Percentiles rank a stretch among this genome's conserved stretches.
Evolutionary conservation across 2,797 vertebrate genomes (phyloP).

Genomic region (Pseudochromis fuscus): DNA sequence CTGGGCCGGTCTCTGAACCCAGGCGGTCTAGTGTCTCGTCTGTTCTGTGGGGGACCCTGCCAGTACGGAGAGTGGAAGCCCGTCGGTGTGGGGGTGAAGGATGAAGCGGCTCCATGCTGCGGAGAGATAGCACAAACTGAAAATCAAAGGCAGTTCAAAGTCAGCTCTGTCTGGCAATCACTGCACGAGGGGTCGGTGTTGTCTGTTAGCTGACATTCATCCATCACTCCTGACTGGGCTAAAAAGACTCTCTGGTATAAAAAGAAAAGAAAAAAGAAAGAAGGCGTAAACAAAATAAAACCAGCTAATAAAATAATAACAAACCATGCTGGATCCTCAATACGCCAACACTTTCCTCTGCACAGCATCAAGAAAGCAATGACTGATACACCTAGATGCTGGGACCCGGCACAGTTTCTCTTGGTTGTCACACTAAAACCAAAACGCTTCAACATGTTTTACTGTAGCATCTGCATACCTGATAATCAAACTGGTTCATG

Average conservation of each 20-base stretch:
- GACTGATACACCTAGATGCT: slow-evolving; percentile 72
- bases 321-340: slow-evolving; percentile 77
- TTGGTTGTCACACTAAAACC: slow-evolving; percentile 78
- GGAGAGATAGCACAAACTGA: slow-evolving; percentile 77
- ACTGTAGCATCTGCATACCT: slow-evolving; percentile 90
- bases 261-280: neutral
- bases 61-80: slow-evolving; percentile 96
- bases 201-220: slow-evolving; percentile 25
- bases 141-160: slow-evolving; percentile 44
- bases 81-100: slow-evolving; percentile 91
- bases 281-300: no score
- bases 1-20: slow-evolving; percentile 94
- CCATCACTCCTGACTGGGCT: slow-evolving; percentile 14
- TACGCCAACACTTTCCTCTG: slow-evolving; percentile 71
- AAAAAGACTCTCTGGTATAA: slow-evolving; percentile 17
- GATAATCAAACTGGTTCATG: slow-evolving; percentile 99
- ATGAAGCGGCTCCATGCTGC: slow-evolving; percentile 95
- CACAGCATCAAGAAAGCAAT: slow-evolving; percentile 71
- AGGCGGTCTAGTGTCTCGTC: slow-evolving; percentile 92
- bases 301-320: slow-evolving; percentile 45
- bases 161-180: slow-evolving; percentile 20
- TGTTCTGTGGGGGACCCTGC: slow-evolving; percentile 95
- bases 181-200: neutral
- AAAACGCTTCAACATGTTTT: slow-evolving; percentile 78
- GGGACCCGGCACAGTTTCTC: slow-evolving; percentile 69